A percentile compares a stretch with the other conserved stretches of the same genome.
Evolutionary conservation across 2,113 vertebrate species (phyloP).

Genomic region (Nanorana parkeri): DNA sequence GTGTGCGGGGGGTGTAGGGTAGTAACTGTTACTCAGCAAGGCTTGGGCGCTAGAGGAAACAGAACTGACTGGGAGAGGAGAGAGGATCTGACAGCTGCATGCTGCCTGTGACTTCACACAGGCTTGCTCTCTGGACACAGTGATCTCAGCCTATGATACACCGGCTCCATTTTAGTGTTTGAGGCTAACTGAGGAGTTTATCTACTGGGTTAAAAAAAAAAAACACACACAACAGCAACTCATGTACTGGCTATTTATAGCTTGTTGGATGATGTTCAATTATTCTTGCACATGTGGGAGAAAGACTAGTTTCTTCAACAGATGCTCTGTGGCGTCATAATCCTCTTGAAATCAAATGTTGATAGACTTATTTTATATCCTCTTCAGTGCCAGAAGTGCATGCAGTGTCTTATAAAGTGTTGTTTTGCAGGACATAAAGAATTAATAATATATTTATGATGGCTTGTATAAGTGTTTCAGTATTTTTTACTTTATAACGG

Average conservation of each 20-base stretch:
- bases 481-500: neutral
- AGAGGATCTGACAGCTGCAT: too few species aligned
- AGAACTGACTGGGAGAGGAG: too few species aligned
- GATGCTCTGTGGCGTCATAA: constrained; percentile 50
- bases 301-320: constrained; percentile 42
- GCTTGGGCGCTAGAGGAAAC: too few species aligned
- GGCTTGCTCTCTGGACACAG: too few species aligned
- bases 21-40: too few species aligned
- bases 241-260: constrained; percentile 42
- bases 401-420: neutral
- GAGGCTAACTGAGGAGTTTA: too few species aligned
- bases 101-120: too few species aligned
- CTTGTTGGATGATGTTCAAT: constrained; percentile 38
- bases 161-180: too few species aligned
- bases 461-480: neutral
- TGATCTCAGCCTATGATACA: too few species aligned
- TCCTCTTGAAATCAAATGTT: constrained; percentile 49
- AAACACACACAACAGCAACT: neutral
- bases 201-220: constrained; percentile 2
- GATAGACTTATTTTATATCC: constrained; percentile 34
- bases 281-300: constrained; percentile 51
- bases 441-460: neutral
- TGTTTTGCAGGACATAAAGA: neutral
- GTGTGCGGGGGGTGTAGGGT: too few species aligned
- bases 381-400: constrained; percentile 1